A percentile compares a stretch with the other conserved stretches of the same genome.
phyloP scores from a whole-genome alignment of 2,888 invertebrate species.

The Gordius sp. region DNA sequence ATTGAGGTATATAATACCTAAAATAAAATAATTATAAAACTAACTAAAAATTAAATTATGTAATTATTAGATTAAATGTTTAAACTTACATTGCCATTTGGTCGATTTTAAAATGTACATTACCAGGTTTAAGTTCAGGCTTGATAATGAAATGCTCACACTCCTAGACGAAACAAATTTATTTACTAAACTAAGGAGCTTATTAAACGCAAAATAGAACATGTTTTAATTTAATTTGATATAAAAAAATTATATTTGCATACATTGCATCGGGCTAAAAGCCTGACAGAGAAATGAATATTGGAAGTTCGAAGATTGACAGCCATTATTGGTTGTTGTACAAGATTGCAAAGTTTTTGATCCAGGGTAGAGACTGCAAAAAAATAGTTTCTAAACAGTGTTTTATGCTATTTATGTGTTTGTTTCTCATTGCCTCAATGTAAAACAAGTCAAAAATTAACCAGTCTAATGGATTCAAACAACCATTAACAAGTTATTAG shows the following conservation, averaged over 20 bases:
- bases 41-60: too few species aligned
- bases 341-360: background rate
- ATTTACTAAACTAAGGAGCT: background rate
- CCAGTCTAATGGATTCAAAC: too few species aligned
- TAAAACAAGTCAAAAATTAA: too few species aligned
- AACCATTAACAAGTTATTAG: too few species aligned
- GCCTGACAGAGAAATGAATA: background rate
- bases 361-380: background rate
- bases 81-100: constrained; percentile 10
- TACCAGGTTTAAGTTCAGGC: constrained; percentile 11
- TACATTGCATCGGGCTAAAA: background rate
- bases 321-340: background rate
- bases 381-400: background rate
- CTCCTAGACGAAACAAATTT: background rate
- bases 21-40: background rate
- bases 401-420: too few species aligned
- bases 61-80: too few species aligned
- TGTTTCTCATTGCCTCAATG: too few species aligned
- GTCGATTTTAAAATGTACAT: background rate
- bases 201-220: background rate
- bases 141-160: constrained; percentile 11
- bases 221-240: too few species aligned
- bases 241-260: too few species aligned
- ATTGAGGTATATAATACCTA: background rate
- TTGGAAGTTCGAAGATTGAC: background rate